A percentile compares a stretch with the other conserved stretches of the same genome.
These are phyloP conservation scores for Sebastes vulpes DNA, from an alignment of 2,797 vertebrate genomes.

Conservation along the genomic window DNA sequence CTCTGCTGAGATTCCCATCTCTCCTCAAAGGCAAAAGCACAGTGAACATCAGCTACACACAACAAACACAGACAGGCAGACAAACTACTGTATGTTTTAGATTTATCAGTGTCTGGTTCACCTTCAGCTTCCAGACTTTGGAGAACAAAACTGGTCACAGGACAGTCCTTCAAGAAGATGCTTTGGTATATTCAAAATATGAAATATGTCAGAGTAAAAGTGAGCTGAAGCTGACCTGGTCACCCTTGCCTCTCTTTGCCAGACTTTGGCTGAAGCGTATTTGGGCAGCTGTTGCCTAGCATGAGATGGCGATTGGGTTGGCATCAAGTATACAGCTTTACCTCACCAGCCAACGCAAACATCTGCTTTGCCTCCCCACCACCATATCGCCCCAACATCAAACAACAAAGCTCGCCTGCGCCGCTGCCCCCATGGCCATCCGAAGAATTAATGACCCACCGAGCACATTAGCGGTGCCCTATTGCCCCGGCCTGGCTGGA, in stretches of 20 bases:
- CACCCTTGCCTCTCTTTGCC: slow-evolving; percentile 50
- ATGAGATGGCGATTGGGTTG: slow-evolving; percentile 76
- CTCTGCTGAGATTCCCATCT: slow-evolving; percentile 60
- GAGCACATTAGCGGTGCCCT: slow-evolving; percentile 77
- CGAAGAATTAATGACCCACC: slow-evolving; percentile 80
- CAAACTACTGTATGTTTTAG: slow-evolving; percentile 30
- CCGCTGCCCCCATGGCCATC: slow-evolving; percentile 61
- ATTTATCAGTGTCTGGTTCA: slow-evolving; percentile 52
- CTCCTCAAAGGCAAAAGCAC: slow-evolving; percentile 49
- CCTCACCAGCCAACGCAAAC: slow-evolving; percentile 80
- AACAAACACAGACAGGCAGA: slow-evolving; percentile 17
- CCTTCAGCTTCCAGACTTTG: slow-evolving; percentile 28
- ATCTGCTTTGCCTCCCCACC: slow-evolving; percentile 81
- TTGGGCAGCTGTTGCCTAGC: slow-evolving; percentile 84
- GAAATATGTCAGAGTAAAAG: slow-evolving; percentile 7
- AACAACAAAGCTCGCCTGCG: slow-evolving; percentile 70
- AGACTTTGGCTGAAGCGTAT: slow-evolving; percentile 70
- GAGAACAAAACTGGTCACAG: neutral
- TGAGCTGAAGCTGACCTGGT: slow-evolving; percentile 43
- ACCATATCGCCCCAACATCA: slow-evolving; percentile 64
- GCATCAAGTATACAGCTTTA: slow-evolving; percentile 56
- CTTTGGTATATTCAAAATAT: neutral
- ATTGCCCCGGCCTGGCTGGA: slow-evolving; percentile 63
- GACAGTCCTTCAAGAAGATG: neutral
- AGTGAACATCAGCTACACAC: slow-evolving; percentile 9